Percentiles rank a stretch among this genome's conserved stretches.
Conservation (phyloP, 2,888 invertebrate species). For the Hedya salicella region DNA sequence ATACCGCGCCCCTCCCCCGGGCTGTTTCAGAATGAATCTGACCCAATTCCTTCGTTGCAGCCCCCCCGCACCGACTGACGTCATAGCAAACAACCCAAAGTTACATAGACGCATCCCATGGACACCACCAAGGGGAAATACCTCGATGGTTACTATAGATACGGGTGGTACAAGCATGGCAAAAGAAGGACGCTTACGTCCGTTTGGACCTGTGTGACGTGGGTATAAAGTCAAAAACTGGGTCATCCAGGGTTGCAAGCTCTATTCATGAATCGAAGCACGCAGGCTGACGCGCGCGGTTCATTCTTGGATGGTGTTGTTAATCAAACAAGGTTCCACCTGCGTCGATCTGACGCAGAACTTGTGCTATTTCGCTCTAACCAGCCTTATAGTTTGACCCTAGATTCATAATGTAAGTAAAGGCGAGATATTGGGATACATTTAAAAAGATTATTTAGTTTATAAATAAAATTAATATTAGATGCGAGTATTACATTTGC, state of each 20-base stretch:
- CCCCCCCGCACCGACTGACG: conserved; percentile 83
- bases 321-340: conserved; percentile 65
- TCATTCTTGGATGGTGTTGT: conserved; percentile 75
- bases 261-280: conserved; percentile 85
- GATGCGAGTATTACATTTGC: no score
- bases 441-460: background rate
- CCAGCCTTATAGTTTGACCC: background rate
- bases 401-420: conserved; percentile 8
- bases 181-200: conserved; percentile 51
- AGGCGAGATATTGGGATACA: conserved; percentile 20
- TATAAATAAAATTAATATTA: no score
- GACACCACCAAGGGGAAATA: conserved; percentile 51
- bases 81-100: conserved; percentile 73
- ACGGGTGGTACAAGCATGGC: conserved; percentile 47
- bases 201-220: conserved; percentile 49
- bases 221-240: conserved; percentile 84
- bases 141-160: conserved; percentile 32
- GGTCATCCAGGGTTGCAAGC: conserved; percentile 88
- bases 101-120: conserved; percentile 61
- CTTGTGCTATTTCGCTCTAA: conserved; percentile 39
- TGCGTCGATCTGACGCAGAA: conserved; percentile 59
- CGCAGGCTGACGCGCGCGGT: conserved; percentile 71
- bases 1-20: conserved; percentile 60
- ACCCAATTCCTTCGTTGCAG: conserved; percentile 83
- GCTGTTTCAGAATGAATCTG: conserved; percentile 88